Percentiles rank a stretch among this genome's conserved stretches.
Conservation (phyloP, 2,888 invertebrate species). For the Cataglyphis altisquamis region DNA sequence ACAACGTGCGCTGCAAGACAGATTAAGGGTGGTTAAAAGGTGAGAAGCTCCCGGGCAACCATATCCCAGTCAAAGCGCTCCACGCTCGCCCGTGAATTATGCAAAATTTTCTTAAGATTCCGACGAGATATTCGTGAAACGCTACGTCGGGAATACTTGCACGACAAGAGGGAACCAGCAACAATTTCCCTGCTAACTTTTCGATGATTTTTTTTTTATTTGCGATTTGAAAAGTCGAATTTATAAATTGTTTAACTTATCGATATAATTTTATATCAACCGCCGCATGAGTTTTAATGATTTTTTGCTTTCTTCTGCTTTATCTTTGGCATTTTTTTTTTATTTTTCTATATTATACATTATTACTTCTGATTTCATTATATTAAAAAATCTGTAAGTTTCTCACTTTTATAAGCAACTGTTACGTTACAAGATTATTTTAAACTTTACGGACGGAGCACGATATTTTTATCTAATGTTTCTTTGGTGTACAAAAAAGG, state of each 20-base stretch:
- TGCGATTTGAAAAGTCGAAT: constrained; percentile 12
- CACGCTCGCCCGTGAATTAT: constrained; percentile 67
- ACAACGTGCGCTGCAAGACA: constrained; percentile 71
- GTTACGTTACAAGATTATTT: not conserved
- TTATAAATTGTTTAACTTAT: not conserved
- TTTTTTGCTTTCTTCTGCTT: not conserved
- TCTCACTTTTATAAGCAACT: not conserved
- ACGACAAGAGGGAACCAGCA: constrained; percentile 18
- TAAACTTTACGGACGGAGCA: not conserved
- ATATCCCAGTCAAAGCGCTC: constrained; percentile 60
- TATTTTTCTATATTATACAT: not conserved
- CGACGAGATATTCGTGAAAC: constrained; percentile 35
- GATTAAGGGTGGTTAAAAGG: constrained; percentile 69
- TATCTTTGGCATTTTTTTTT: not conserved
- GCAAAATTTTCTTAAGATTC: constrained; percentile 71
- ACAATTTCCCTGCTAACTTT: constrained; percentile 16
- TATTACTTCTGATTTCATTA: not conserved
- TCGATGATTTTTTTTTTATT: not conserved
- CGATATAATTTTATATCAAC: not conserved
- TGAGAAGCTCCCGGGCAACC: constrained; percentile 52
- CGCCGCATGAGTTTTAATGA: not conserved
- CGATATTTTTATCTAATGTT: constrained; percentile 1
- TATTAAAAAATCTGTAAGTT: not conserved
- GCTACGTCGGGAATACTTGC: constrained; percentile 9
- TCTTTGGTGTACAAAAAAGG: not conserved